Percentiles rank a stretch among this genome's conserved stretches.
These are phyloP conservation scores for Falco punctatus DNA, from an alignment of 2,113 vertebrate genomes.

Conservation along the genomic window DNA sequence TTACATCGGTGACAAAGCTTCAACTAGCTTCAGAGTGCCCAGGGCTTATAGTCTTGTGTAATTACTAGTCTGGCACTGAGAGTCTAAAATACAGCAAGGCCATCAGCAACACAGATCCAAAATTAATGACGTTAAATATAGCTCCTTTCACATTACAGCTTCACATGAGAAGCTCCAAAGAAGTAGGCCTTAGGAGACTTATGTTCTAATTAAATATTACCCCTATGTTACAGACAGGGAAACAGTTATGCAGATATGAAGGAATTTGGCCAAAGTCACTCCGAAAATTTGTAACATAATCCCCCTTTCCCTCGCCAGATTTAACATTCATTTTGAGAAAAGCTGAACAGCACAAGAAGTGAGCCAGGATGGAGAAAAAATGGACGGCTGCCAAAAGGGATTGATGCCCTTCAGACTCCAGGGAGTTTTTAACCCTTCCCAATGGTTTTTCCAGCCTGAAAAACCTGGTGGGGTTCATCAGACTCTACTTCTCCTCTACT, in stretches of 20 bases:
- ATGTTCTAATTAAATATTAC: neutral
- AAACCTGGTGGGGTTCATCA: conserved; percentile 12
- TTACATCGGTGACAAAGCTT: neutral
- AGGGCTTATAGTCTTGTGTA: neutral
- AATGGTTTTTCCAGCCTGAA: neutral
- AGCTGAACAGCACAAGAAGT: neutral
- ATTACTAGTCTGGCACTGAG: neutral
- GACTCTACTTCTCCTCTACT: neutral
- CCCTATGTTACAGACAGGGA: neutral
- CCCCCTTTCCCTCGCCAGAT: neutral
- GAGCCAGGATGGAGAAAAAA: conserved; percentile 11
- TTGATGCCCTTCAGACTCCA: conserved; percentile 18
- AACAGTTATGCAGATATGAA: neutral
- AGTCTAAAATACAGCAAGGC: neutral
- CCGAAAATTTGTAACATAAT: neutral
- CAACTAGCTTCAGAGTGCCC: neutral
- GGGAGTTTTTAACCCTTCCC: conserved; percentile 45
- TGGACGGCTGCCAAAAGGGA: neutral
- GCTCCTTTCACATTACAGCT: neutral
- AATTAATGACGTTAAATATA: neutral
- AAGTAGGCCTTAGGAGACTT: neutral
- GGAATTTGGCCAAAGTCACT: neutral
- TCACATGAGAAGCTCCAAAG: neutral
- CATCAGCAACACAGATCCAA: neutral
- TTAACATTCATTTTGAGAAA: neutral